Conservation (phyloP, 2,888 invertebrate genomes). For the Trissolcus japonicus region DNA sequence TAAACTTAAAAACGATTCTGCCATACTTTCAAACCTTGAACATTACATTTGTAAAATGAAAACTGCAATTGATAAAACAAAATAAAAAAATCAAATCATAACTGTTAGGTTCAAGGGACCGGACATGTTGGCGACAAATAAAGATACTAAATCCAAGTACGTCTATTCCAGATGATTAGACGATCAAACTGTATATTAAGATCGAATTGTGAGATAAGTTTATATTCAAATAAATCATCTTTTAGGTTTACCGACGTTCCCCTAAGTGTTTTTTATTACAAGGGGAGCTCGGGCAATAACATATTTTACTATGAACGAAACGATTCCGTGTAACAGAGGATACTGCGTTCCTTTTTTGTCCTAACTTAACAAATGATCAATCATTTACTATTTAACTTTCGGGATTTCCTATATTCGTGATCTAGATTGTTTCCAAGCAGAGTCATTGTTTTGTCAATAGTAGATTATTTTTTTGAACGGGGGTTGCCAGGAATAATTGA, state of each 20-base stretch:
- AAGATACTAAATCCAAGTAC: slow-evolving; percentile 4
- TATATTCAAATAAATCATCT: slow-evolving; percentile 49
- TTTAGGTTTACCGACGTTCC: slow-evolving; percentile 30
- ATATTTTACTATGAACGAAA: slow-evolving; percentile 14
- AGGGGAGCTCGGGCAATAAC: slow-evolving; percentile 42
- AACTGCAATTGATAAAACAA: too few species aligned
- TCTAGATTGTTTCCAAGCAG: slow-evolving; percentile 27
- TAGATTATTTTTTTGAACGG: slow-evolving; percentile 21
- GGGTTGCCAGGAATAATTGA: slow-evolving; percentile 21
- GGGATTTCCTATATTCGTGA: slow-evolving; percentile 7
- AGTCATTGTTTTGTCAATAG: slow-evolving; percentile 47
- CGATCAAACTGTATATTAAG: slow-evolving; percentile 32
- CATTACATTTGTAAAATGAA: too few species aligned
- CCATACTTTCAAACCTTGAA: too few species aligned
- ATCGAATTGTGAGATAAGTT: slow-evolving; percentile 39
- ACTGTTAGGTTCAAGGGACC: neutral
- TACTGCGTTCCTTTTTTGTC: slow-evolving; percentile 15
- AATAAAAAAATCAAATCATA: neutral
- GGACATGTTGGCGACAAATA: slow-evolving; percentile 1
- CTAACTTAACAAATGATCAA: slow-evolving; percentile 39
- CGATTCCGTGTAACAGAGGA: neutral
- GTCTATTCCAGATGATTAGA: slow-evolving; percentile 31
- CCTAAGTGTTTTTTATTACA: slow-evolving; percentile 22
- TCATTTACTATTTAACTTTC: slow-evolving; percentile 36
- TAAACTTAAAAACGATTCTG: too few species aligned